These are phyloP conservation scores for Pyrrhia umbra DNA, from an alignment of 2,888 invertebrate genomes.

Conservation along the genomic window DNA sequence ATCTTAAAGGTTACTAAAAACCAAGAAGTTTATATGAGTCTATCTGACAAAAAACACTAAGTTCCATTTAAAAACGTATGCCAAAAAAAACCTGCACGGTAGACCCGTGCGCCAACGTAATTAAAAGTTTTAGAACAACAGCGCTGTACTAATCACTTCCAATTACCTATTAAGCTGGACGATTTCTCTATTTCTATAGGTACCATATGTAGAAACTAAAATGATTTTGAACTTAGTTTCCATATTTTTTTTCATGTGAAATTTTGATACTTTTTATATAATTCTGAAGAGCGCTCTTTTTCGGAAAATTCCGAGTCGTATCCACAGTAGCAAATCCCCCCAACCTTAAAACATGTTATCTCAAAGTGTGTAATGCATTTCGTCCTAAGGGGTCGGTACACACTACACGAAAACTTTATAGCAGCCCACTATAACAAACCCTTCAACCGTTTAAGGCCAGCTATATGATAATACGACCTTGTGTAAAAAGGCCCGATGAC, in stretches of 20 bases:
- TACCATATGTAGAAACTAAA: not conserved
- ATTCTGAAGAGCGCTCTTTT: no score
- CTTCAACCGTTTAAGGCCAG: conserved; percentile 47
- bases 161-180: conserved; percentile 32
- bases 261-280: no score
- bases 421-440: conserved; percentile 24
- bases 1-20: no score
- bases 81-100: not conserved
- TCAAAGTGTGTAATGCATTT: conserved; percentile 47
- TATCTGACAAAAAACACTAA: no score
- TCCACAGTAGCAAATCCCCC: not conserved
- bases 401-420: conserved; percentile 44
- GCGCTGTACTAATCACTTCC: conserved; percentile 39
- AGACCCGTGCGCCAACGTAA: conserved; percentile 1
- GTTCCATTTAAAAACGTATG: not conserved
- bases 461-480: conserved; percentile 54
- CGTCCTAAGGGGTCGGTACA: conserved; percentile 12
- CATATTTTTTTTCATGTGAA: no score
- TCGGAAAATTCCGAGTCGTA: not conserved
- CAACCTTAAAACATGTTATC: conserved; percentile 10
- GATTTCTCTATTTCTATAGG: conserved; percentile 5
- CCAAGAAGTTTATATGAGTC: no score
- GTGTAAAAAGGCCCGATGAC: conserved; percentile 49
- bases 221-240: not conserved
- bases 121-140: conserved; percentile 29